phyloP scores from a whole-genome alignment of 64 coral and sea anemone genomes.

The Actinia tenebrosa region DNA sequence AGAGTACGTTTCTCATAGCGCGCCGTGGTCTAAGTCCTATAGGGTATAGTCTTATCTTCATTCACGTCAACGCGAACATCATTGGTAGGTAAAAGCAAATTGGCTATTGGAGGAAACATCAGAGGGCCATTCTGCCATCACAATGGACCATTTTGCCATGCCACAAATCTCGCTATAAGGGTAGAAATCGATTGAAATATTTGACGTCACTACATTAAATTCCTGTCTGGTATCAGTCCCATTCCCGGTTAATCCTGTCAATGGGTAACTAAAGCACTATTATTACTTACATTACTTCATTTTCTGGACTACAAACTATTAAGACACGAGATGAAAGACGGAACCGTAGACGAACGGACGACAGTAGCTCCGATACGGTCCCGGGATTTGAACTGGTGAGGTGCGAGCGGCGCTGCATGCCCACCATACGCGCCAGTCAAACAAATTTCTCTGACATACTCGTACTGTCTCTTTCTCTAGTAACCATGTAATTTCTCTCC shows the following conservation, averaged over 20 bases:
- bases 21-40: no score
- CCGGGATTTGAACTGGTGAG: background rate
- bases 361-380: background rate
- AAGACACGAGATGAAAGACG: background rate
- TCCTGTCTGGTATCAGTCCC: background rate
- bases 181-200: no score
- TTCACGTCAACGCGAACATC: no score
- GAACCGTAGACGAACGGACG: background rate
- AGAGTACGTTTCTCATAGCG: no score
- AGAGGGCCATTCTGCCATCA: no score
- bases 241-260: background rate
- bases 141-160: no score
- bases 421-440: background rate
- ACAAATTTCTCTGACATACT: background rate
- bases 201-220: background rate
- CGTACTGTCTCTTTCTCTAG: background rate
- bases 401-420: background rate
- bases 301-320: background rate
- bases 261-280: background rate
- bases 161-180: no score
- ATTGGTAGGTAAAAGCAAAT: no score
- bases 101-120: no score
- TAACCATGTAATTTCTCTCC: background rate
- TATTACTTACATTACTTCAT: background rate
- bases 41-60: no score